Evolutionary conservation across 2,797 vertebrate genomes (phyloP).

Genomic region (Pantherophis alleghaniensis): DNA sequence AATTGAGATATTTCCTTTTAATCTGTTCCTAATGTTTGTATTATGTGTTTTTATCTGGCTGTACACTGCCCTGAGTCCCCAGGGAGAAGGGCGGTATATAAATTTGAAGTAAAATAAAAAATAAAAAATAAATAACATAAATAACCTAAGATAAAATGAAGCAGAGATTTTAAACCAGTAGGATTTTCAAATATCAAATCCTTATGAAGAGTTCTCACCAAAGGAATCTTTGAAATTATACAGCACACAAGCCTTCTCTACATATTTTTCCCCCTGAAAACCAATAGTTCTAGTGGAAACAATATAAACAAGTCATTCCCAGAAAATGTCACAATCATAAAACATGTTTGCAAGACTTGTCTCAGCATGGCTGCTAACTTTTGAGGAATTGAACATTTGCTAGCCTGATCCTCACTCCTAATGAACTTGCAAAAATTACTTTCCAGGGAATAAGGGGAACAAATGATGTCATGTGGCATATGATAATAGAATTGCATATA

Average conservation of each 20-base stretch:
- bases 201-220: not conserved
- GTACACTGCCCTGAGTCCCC: too few relatives aligned
- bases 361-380: not conserved
- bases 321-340: not conserved
- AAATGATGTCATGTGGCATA: not conserved
- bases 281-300: not conserved
- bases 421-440: not conserved
- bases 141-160: not conserved
- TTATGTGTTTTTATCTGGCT: too few relatives aligned
- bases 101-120: too few relatives aligned
- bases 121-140: not conserved
- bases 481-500: not conserved
- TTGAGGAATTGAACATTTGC: not conserved
- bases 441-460: not conserved
- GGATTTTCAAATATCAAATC: not conserved
- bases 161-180: not conserved
- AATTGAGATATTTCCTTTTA: too few relatives aligned
- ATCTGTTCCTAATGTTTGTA: too few relatives aligned
- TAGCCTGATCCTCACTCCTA: not conserved
- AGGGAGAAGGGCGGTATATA: too few relatives aligned
- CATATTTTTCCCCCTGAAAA: not conserved
- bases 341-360: not conserved
- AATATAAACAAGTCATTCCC: not conserved
- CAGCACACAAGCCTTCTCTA: not conserved
- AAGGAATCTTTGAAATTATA: not conserved